These are phyloP conservation scores for Nasonia oneida DNA, from an alignment of 2,888 invertebrate species.

Conservation along the genomic window DNA sequence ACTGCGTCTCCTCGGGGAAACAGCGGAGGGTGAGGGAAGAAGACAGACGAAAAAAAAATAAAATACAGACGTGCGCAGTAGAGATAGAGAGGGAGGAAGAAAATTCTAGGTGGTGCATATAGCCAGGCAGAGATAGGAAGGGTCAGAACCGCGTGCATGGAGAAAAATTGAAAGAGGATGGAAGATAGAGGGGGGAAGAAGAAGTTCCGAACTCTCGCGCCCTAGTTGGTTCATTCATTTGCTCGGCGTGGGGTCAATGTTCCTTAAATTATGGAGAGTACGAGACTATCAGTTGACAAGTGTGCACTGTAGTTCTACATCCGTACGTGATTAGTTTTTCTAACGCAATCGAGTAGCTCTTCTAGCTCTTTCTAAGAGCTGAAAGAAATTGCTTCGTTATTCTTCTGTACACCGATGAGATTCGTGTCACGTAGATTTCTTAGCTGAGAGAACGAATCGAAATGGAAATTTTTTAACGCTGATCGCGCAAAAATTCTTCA, in stretches of 20 bases:
- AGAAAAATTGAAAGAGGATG: conserved; percentile 1
- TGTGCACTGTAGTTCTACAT: not conserved
- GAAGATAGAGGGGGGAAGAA: not conserved
- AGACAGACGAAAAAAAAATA: conserved; percentile 7
- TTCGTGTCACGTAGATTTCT: not conserved
- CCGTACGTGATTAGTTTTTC: too few species aligned
- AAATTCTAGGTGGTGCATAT: not conserved
- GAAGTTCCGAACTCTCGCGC: not conserved
- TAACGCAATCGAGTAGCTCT: too few species aligned
- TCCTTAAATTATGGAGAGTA: not conserved
- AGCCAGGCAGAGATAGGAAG: not conserved
- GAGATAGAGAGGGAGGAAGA: not conserved
- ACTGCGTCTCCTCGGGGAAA: not conserved
- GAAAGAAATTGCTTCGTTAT: not conserved
- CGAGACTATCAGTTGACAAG: not conserved
- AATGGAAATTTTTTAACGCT: too few species aligned
- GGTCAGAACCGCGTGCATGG: not conserved
- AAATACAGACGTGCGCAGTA: conserved; percentile 2
- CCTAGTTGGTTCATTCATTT: not conserved
- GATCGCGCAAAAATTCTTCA: too few species aligned
- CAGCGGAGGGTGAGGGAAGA: not conserved
- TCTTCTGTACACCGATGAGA: not conserved
- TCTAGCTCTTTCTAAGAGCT: too few species aligned
- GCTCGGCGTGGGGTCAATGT: not conserved
- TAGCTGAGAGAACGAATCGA: too few species aligned